Evolutionary conservation across 2,797 vertebrate genomes (phyloP), one percentile per base, ranked within the genome.

Genomic region (Hafferia zeledoni): DNA sequence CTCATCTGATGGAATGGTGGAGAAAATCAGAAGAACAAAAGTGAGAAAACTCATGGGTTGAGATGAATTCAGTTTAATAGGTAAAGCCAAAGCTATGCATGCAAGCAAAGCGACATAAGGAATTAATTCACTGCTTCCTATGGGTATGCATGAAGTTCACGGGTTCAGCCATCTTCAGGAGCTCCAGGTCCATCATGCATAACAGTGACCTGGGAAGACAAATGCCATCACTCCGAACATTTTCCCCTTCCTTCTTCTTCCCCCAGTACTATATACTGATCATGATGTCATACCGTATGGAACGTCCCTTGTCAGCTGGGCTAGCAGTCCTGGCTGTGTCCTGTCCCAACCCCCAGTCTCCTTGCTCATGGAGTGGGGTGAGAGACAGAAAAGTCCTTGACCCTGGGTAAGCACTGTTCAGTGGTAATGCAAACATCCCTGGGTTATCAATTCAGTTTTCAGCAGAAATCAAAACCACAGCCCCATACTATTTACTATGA

Each of bases 181-280:
- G 5, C 9, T 9, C 0, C 0, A 5, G 23, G 1, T 65, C 44
- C 4, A 2, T 14, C n/a, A 22, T 20, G 28, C 5, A 28, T 4
- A 8, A 16, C 6, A 28, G n/a, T 50, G n/a, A 44, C 59, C 57
- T 50, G 43, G 37, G 28, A 44, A 64, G n/a, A 65, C 5, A 50
- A 72, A 37, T 0, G 0, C 5, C 19, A 44, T 37, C 16, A 50
- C 13, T 37, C 16, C 0, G 0, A 50, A 31, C 6, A 11, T 23
- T 70, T 16, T 3, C 23, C 18, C 4, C 4, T 37, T 28, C 67
- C 19, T 37, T 64, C 35, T 56, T 56, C 23, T 72, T 24, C 19
- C 13, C 6, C 9, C 9, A 18, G 1, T 0, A 20, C 37, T 44
- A 44, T 37, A 65, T n/a, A 28, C 19, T n/a, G 37, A 79, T 7